Percentiles rank a stretch among this genome's conserved stretches.
Evolutionary conservation across 2,888 invertebrate species (phyloP).

Genomic region (Netelia melanura): DNA sequence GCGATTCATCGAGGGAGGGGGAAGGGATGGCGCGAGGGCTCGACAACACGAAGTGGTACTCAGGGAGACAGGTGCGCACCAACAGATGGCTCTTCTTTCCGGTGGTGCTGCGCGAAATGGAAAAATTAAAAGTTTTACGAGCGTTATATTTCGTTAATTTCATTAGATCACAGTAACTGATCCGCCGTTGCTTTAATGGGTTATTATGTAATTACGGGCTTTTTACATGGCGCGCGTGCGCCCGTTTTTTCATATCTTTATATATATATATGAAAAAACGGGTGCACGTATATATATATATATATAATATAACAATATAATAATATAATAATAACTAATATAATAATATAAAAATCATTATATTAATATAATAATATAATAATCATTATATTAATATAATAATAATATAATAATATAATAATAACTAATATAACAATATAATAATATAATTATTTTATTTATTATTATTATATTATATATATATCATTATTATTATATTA

Average conservation of each 20-base stretch:
- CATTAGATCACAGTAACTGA: conserved; percentile 67
- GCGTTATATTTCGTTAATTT: conserved; percentile 74
- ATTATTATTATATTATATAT: no score
- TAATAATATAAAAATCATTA: no score
- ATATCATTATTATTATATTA: no score
- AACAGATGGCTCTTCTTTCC: conserved; percentile 81
- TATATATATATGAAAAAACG: neutral
- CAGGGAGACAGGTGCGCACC: conserved; percentile 76
- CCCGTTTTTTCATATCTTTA: neutral
- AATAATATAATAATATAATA: no score
- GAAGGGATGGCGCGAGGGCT: conserved; percentile 33
- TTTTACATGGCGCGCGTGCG: neutral
- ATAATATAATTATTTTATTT: no score
- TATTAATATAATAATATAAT: no score
- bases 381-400: no score
- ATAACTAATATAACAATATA: no score
- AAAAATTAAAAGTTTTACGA: conserved; percentile 74
- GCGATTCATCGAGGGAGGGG: conserved; percentile 9
- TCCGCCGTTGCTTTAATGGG: conserved; percentile 65
- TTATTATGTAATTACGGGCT: conserved; percentile 58
- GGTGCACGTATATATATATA: no score
- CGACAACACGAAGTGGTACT: conserved; percentile 20
- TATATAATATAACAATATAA: no score
- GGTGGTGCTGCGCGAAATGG: conserved; percentile 64
- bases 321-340: no score